Base-by-base conservation (phyloP, 1,140 invertebrate species). In the Drosophila tropicalis region DNA sequence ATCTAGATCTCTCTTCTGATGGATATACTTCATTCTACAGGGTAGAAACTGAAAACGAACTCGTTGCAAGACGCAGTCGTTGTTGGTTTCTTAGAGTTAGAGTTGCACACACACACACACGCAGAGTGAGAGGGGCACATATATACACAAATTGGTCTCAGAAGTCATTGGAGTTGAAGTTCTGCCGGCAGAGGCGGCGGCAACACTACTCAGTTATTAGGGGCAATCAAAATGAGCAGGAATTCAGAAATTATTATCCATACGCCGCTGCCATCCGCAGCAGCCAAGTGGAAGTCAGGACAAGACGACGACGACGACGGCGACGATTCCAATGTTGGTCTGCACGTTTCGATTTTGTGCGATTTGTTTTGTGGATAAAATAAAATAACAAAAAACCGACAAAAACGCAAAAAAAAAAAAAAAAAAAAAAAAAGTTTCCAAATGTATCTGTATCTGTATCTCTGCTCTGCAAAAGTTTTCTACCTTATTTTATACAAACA, bases 221-320 rank as follows among this genome's bases (percentile, higher is more conserved):
- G 84, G 84, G 84, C 84, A 87, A 87, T 87, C 84, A 87, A 87
- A 87, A 87, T 87, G 84, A 87, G 84, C 81, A 89, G 84, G 80
- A 87, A 87, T 87, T 87, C 84, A 84, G 80, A 87, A 87, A 87
- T 87, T 87, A 87, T 87, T 87, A 87, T 89, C 84, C 84, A 87
- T 84, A 72, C 76, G 80, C 64, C 77, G 83, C 67, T 77, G 72
- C 67, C 76, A 69, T 68, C 77, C 62, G 65, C 65, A 79, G 65
- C 78, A 63, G 67, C 73, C 82, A 79, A 65, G 64, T 54, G 51
- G 41, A 66, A 67, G 62, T 54, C 83, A 85, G 82, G 84, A 87
- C 82, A 83, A 73, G 69, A 57, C 69, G 69, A 25, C 58, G 62
- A 51, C 44, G 17, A 19, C 44, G 9, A 47, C 44, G 9, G 19